Percentiles rank a stretch among this genome's conserved stretches.
These are phyloP conservation scores for Catharus bicknelli DNA, from an alignment of 2,113 vertebrate species.

Conservation along the genomic window DNA sequence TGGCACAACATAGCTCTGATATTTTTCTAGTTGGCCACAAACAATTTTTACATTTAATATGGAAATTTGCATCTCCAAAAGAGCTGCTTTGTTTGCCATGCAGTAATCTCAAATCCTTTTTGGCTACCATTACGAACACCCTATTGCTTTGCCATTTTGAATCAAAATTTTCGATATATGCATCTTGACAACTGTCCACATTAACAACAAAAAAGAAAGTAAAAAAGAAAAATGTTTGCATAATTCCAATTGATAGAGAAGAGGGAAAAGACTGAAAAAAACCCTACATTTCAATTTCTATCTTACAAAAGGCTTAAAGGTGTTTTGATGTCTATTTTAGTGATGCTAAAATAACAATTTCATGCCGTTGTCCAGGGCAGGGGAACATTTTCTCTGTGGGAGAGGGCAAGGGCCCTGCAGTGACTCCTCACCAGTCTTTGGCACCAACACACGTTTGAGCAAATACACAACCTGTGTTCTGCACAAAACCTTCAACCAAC, in stretches of 20 bases:
- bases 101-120: not conserved
- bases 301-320: not conserved
- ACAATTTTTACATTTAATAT: not conserved
- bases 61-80: conserved; percentile 39
- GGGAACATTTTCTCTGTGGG: not conserved
- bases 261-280: not conserved
- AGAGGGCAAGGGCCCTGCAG: not conserved
- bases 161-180: not conserved
- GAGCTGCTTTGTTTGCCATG: not conserved
- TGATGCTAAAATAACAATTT: not conserved
- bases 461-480: not conserved
- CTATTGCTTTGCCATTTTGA: not conserved
- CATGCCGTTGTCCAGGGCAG: not conserved
- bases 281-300: not conserved
- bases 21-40: not conserved
- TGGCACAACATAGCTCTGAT: not conserved
- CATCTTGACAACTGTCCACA: not conserved
- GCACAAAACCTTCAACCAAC: not conserved
- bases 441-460: not conserved
- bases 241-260: not conserved
- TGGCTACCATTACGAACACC: not conserved
- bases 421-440: not conserved
- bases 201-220: rapidly evolving
- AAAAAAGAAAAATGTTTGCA: not conserved
- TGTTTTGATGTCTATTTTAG: not conserved